These are phyloP conservation scores for Phaenicophaeus curvirostris DNA, from an alignment of 2,797 vertebrate genomes.

Conservation along the genomic window DNA sequence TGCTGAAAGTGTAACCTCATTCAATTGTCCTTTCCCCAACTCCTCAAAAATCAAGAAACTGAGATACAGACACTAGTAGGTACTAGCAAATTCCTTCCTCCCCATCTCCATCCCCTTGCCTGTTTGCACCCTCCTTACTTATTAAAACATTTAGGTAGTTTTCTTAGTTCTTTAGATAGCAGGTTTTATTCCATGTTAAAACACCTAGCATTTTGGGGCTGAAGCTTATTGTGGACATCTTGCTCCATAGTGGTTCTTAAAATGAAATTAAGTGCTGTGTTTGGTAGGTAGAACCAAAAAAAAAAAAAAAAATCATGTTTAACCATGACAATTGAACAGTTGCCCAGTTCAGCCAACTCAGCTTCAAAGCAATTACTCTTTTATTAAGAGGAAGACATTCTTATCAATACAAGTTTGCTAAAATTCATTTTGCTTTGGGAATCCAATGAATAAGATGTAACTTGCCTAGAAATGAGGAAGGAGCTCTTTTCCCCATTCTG, in stretches of 20 bases:
- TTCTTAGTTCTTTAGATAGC: neutral
- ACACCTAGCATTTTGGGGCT: neutral
- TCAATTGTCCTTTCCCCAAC: neutral
- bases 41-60: neutral
- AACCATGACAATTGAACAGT: neutral
- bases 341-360: constrained; percentile 16
- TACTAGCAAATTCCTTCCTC: constrained; percentile 58
- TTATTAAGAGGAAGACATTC: constrained; percentile 29
- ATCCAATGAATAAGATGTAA: neutral
- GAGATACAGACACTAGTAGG: neutral
- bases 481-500: constrained; percentile 22
- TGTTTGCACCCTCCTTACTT: constrained; percentile 60
- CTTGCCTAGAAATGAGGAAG: constrained; percentile 50
- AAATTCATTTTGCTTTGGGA: constrained; percentile 46
- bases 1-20: constrained; percentile 11
- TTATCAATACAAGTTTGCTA: constrained; percentile 40
- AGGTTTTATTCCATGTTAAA: constrained; percentile 3
- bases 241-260: constrained; percentile 29
- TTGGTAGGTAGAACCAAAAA: constrained; percentile 26
- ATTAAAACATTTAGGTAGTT: neutral
- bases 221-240: neutral
- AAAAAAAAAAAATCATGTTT: neutral
- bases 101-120: constrained; percentile 69
- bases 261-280: neutral
- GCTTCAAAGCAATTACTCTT: constrained; percentile 42